These are phyloP conservation scores for Lasioglossum baleicum DNA, from an alignment of 1,140 invertebrate genomes.

Conservation along the genomic window DNA sequence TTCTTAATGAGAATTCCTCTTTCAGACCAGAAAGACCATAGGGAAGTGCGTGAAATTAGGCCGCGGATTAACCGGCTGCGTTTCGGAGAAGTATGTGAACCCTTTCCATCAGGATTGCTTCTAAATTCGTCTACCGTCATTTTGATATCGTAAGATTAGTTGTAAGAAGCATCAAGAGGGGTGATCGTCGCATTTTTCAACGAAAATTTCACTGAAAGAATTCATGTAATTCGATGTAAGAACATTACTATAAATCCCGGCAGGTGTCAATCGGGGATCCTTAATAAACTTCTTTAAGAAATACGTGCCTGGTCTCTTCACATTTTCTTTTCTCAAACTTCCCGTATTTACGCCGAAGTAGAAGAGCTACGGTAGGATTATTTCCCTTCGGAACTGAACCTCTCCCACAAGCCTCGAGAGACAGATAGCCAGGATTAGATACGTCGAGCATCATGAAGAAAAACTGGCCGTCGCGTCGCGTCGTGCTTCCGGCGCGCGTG, in stretches of 20 bases:
- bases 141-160: neutral
- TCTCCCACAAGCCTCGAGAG: slow-evolving; percentile 1
- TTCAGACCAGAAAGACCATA: slow-evolving; percentile 26
- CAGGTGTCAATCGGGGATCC: too few relatives aligned
- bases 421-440: slow-evolving; percentile 2
- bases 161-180: neutral
- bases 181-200: too few relatives aligned
- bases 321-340: neutral
- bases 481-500: slow-evolving; percentile 14
- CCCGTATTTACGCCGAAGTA: too few relatives aligned
- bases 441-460: slow-evolving; percentile 54
- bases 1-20: neutral
- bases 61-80: slow-evolving; percentile 11
- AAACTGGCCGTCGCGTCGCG: slow-evolving; percentile 45
- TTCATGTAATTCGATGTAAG: too few relatives aligned
- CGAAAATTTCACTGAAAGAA: too few relatives aligned
- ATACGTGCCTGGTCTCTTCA: neutral
- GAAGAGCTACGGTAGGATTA: neutral
- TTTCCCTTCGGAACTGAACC: slow-evolving; percentile 1
- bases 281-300: neutral
- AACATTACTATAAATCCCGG: too few relatives aligned
- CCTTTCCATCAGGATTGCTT: slow-evolving; percentile 27
- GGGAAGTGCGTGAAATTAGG: slow-evolving; percentile 13
- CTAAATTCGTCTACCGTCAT: neutral
- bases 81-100: slow-evolving; percentile 22